A percentile compares a stretch with the other conserved stretches of the same genome.
Evolutionary conservation across 2,113 vertebrate species (phyloP).

Genomic region (Cinclus mexicanus): DNA sequence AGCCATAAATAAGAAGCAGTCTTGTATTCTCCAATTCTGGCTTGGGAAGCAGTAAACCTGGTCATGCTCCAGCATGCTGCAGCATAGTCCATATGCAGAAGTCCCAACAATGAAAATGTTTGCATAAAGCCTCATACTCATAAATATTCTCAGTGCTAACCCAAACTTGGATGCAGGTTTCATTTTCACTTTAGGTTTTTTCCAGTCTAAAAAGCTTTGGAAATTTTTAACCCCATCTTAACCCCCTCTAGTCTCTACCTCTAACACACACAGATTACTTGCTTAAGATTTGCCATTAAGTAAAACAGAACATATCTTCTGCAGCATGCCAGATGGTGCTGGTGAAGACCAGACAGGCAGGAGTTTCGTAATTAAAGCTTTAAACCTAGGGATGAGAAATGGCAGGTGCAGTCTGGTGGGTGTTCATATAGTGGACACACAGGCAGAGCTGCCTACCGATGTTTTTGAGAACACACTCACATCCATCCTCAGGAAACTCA

Average conservation of each 20-base stretch:
- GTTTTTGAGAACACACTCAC: conserved; percentile 45
- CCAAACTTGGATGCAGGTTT: neutral
- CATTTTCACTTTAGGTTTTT: neutral
- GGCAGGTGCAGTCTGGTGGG: conserved; percentile 61
- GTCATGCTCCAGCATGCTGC: neutral
- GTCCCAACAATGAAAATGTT: neutral
- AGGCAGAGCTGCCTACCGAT: conserved; percentile 24
- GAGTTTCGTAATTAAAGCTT: conserved; percentile 80
- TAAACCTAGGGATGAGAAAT: conserved; percentile 69
- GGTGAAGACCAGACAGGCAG: conserved; percentile 63
- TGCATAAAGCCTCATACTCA: neutral
- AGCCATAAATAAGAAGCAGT: neutral
- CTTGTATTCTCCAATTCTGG: neutral
- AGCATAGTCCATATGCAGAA: neutral
- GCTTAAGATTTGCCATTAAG: conserved; percentile 52
- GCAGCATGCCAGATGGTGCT: conserved; percentile 75
- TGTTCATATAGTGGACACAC: conserved; percentile 24
- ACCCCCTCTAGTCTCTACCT: neutral
- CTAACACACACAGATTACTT: conserved; percentile 26
- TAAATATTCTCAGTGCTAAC: neutral
- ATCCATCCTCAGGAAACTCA: conserved; percentile 68
- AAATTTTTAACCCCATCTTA: neutral
- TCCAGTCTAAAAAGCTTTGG: neutral
- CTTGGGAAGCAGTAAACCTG: neutral
- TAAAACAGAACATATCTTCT: conserved; percentile 60